These are phyloP conservation scores for Poeciliopsis gracilis DNA, from an alignment of 2,797 vertebrate species.

Conservation along the genomic window DNA sequence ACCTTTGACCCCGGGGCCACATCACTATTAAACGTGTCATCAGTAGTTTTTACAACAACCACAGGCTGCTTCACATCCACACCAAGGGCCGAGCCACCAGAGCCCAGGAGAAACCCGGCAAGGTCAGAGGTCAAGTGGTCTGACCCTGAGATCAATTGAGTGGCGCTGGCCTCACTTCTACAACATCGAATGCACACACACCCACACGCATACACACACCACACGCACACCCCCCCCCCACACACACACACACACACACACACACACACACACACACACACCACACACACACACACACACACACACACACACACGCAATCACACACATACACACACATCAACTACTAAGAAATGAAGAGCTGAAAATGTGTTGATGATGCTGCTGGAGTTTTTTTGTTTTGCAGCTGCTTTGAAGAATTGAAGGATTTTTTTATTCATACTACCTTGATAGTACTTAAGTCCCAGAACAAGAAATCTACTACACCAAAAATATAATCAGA, in stretches of 20 bases:
- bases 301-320: conserved; percentile 55
- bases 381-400: neutral
- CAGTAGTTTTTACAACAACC: neutral
- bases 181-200: conserved; percentile 49
- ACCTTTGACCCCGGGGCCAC: neutral
- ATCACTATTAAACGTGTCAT: neutral
- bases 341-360: conserved; percentile 74
- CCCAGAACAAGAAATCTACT: no score
- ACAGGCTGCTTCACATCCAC: neutral
- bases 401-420: neutral
- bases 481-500: no score
- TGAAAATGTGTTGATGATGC: conserved; percentile 71
- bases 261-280: conserved; percentile 59
- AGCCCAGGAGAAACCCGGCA: conserved; percentile 55
- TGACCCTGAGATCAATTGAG: conserved; percentile 81
- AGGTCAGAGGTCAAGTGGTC: conserved; percentile 81
- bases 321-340: conserved; percentile 60
- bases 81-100: conserved; percentile 26
- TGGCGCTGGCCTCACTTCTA: conserved; percentile 66
- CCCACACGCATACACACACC: conserved; percentile 63
- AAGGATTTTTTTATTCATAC: no score
- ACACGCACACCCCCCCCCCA: no score
- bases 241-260: conserved; percentile 54
- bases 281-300: conserved; percentile 46
- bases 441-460: no score